Conservation (phyloP, 1,140 invertebrate species). For the Lepidurus apus region DNA sequence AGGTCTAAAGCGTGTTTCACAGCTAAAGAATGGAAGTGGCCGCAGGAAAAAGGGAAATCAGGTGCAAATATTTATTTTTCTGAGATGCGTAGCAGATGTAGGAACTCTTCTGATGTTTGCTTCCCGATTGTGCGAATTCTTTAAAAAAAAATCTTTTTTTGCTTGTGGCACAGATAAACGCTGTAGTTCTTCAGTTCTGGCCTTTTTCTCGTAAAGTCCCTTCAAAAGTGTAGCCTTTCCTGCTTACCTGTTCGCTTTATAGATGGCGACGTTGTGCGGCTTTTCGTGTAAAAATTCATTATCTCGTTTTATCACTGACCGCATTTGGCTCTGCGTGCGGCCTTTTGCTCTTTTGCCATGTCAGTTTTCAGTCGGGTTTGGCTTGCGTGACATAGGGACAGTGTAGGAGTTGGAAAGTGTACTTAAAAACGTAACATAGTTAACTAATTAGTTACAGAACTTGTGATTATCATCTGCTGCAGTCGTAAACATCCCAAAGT, state of each 20-base stretch:
- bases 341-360: not conserved
- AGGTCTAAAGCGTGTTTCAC: not conserved
- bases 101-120: not conserved
- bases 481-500: not conserved
- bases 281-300: not conserved
- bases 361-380: not conserved
- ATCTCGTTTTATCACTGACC: not conserved
- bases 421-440: not conserved
- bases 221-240: not conserved
- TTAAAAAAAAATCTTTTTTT: not conserved
- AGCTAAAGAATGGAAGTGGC: not conserved
- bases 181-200: not conserved
- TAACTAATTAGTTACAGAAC: not conserved
- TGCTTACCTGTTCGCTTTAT: not conserved
- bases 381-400: not conserved
- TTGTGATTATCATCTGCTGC: not conserved
- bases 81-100: not conserved
- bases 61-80: constrained; percentile 20
- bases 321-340: not conserved
- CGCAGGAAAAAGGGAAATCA: constrained; percentile 7
- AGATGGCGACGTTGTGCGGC: not conserved
- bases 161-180: not conserved
- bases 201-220: not conserved
- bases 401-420: not conserved
- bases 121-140: not conserved